A percentile compares a stretch with the other conserved stretches of the same genome.
phyloP scores from a whole-genome alignment of 2,797 vertebrate genomes.

The Gymnoscopelus braueri region DNA sequence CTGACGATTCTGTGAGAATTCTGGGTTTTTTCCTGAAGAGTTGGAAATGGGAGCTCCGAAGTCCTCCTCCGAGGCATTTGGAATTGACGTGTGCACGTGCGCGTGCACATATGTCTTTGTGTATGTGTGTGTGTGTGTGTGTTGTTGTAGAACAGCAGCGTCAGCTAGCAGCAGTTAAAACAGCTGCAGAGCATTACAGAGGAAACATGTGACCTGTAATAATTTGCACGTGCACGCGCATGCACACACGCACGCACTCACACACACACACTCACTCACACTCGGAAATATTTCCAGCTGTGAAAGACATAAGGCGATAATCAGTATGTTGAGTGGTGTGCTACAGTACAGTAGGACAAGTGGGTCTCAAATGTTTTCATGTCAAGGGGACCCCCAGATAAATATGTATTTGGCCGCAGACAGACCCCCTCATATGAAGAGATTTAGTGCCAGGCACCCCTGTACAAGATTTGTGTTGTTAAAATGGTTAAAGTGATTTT shows the following conservation, averaged over 20 bases:
- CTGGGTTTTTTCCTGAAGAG: slow-evolving; percentile 31
- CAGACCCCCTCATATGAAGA: too few relatives aligned
- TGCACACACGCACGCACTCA: slow-evolving; percentile 1
- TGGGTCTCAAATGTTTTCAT: too few relatives aligned
- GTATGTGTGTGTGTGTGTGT: slow-evolving; percentile 36
- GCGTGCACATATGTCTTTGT: slow-evolving; percentile 11
- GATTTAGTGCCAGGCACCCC: too few relatives aligned
- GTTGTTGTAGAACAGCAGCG: slow-evolving; percentile 54
- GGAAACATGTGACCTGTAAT: slow-evolving; percentile 68
- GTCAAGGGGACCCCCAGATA: too few relatives aligned
- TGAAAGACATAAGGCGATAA: slow-evolving; percentile 59
- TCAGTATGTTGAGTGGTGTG: slow-evolving; percentile 45
- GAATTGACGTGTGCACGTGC: not conserved
- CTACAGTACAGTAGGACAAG: slow-evolving; percentile 34
- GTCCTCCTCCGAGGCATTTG: slow-evolving; percentile 33
- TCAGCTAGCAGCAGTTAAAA: slow-evolving; percentile 69
- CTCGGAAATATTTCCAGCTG: slow-evolving; percentile 39
- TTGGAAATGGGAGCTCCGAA: slow-evolving; percentile 64
- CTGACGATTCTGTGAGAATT: slow-evolving; percentile 38
- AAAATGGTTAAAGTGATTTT: too few relatives aligned
- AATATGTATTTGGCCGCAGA: too few relatives aligned
- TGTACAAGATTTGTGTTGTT: too few relatives aligned
- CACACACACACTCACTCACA: slow-evolving; percentile 35
- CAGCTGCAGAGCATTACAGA: slow-evolving; percentile 76
- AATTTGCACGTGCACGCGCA: slow-evolving; percentile 10